These are phyloP conservation scores for Pluvialis apricaria DNA, from an alignment of 2,113 vertebrate species.

Conservation along the genomic window DNA sequence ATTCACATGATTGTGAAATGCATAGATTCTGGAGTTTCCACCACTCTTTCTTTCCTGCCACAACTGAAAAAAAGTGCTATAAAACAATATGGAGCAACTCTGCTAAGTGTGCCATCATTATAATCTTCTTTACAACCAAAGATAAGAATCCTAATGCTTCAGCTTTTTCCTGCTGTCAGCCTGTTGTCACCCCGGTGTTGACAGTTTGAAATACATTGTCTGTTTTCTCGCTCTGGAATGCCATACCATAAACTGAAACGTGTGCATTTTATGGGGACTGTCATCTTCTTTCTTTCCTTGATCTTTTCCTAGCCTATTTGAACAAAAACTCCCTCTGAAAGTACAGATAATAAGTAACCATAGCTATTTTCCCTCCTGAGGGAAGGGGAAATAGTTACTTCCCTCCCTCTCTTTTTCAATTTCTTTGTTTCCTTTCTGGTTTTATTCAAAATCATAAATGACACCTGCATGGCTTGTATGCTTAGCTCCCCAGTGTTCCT, in stretches of 20 bases:
- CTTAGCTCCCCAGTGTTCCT: not conserved
- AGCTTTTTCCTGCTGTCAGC: not conserved
- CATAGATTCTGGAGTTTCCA: not conserved
- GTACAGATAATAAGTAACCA: not conserved
- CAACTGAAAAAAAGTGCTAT: not conserved
- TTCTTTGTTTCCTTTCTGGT: not conserved
- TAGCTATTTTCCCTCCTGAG: not conserved
- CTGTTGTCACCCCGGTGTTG: not conserved
- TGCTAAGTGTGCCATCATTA: not conserved
- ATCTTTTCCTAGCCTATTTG: not conserved
- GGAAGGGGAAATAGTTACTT: not conserved
- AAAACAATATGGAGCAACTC: not conserved
- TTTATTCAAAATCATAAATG: slow-evolving; percentile 34
- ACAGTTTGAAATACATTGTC: not conserved
- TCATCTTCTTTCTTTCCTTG: not conserved
- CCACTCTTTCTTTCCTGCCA: not conserved
- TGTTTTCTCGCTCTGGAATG: not conserved
- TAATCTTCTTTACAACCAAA: not conserved
- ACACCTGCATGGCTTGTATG: not conserved
- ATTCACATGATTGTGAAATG: not conserved
- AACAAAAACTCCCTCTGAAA: not conserved
- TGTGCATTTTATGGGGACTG: not conserved
- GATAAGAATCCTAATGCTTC: not conserved
- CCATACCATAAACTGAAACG: not conserved
- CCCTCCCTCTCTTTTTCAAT: not conserved